These are phyloP conservation scores for Dipodomys merriami DNA, from an alignment of 2,113 vertebrate genomes.

Conservation along the genomic window DNA sequence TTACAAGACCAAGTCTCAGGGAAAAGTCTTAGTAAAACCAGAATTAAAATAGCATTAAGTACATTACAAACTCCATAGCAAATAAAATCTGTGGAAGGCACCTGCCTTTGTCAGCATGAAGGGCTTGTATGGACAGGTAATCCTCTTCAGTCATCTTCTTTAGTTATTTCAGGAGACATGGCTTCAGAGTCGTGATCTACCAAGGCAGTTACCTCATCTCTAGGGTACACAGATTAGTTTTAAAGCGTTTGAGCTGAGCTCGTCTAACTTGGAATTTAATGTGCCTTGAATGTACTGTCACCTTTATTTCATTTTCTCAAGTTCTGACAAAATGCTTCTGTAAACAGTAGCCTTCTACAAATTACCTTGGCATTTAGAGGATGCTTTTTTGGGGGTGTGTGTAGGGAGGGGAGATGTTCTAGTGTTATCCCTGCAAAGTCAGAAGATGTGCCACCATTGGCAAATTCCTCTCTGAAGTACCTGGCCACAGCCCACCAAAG, in stretches of 20 bases:
- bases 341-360: slow-evolving; percentile 57
- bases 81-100: slow-evolving; percentile 66
- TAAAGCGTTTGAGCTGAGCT: slow-evolving; percentile 44
- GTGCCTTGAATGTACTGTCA: slow-evolving; percentile 51
- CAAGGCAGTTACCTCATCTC: slow-evolving; percentile 39
- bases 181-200: neutral
- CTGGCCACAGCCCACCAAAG: neutral
- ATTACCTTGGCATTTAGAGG: slow-evolving; percentile 66
- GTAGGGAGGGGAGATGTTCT: neutral
- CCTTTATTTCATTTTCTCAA: slow-evolving; percentile 73
- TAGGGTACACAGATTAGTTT: slow-evolving; percentile 70
- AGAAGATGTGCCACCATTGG: neutral
- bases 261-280: slow-evolving; percentile 64
- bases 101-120: slow-evolving; percentile 56
- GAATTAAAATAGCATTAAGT: slow-evolving; percentile 75
- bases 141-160: slow-evolving; percentile 57
- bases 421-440: neutral
- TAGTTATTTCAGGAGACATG: slow-evolving; percentile 19
- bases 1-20: slow-evolving; percentile 37
- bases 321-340: slow-evolving; percentile 53
- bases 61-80: slow-evolving; percentile 62
- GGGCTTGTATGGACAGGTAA: slow-evolving; percentile 42
- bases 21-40: slow-evolving; percentile 62
- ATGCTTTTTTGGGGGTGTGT: neutral
- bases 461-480: neutral